Evolutionary conservation across 2,113 vertebrate genomes (phyloP).

Genomic region (Caracal caracal): DNA sequence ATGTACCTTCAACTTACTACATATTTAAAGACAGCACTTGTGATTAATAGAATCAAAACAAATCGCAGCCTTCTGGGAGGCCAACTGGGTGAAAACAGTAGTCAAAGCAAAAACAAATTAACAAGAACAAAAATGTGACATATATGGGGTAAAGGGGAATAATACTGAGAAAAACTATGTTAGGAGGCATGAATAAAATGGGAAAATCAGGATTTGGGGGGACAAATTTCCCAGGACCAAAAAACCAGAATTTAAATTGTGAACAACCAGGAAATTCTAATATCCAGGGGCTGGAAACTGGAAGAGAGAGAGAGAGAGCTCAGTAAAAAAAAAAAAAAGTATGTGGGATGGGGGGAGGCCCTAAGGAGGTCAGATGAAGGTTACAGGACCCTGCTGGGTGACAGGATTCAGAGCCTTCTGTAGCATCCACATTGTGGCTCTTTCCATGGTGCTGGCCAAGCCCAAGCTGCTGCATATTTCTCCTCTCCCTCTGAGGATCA

Average conservation of each 20-base stretch:
- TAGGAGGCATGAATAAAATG: neutral
- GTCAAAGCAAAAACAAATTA: neutral
- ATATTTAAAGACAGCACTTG: neutral
- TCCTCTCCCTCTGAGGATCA: neutral
- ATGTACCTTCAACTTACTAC: neutral
- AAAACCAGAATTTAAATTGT: constrained; percentile 24
- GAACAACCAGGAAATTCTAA: neutral
- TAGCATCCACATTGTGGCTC: neutral
- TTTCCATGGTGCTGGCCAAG: neutral
- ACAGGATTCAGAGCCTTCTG: neutral
- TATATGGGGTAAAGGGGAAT: neutral
- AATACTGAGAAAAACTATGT: neutral
- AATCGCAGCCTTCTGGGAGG: neutral
- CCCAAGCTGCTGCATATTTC: neutral
- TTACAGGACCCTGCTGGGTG: neutral
- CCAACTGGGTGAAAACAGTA: neutral
- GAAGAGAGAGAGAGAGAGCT: neutral
- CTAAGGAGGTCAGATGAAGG: neutral
- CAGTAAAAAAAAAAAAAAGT: neutral
- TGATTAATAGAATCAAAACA: neutral
- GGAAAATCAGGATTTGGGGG: neutral
- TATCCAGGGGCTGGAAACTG: neutral
- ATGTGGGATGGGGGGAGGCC: neutral
- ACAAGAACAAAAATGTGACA: neutral
- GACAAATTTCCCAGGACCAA: neutral